Evolutionary conservation across 1,140 invertebrate genomes (phyloP), one percentile per base, ranked within the genome.

Genomic region (Liolophura sinensis): DNA sequence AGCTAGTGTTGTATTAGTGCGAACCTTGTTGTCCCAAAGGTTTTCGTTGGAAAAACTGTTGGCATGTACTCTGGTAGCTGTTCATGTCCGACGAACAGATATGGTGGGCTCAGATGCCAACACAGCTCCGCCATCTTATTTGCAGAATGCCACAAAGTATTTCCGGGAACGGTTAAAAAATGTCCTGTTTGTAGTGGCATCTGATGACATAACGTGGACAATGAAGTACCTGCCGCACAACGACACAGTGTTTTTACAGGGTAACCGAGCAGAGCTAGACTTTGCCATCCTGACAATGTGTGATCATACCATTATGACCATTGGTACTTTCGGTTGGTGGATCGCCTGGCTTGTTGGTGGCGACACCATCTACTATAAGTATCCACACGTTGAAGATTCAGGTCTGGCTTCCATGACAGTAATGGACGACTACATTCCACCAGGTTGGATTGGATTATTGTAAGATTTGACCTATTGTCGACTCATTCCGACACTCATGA

Each of bases 321-420:
- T 67, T 6, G 79, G 79, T 4, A 78, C 73, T 0, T 81, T 72
- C 65, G 78, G 79, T 11, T 79, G 78, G 76, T 81, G 79, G 79
- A 72, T 64, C 1, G 79, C 76, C 0, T 80, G 69, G 63, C 63
- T 80, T 25, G 73, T 73, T 4, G 72, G 72, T 48, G 79, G 81
- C 20, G 48, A 71, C 50, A 73, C 70, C 16, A 64, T 80, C 18
- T 80, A 76, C 58, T 79, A 74, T 64, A 66, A 64, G 46, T 65
- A 73, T 48, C 76, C 62, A 52, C 67, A 72, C 0, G 50, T 52
- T 40, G 57, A 40, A 16, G 69, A 65, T 6, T 62, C 69, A 1
- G n/a, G 60, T 25, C 61, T 64, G 59, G 51, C 59, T 78, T 15
- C 51, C 63, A 24, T 47, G 18, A 57, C 68, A 25, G 58, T 51